Evolutionary conservation across 1,140 invertebrate species (phyloP), one percentile per base, ranked within the genome.

Genomic region (Sipha flava): DNA sequence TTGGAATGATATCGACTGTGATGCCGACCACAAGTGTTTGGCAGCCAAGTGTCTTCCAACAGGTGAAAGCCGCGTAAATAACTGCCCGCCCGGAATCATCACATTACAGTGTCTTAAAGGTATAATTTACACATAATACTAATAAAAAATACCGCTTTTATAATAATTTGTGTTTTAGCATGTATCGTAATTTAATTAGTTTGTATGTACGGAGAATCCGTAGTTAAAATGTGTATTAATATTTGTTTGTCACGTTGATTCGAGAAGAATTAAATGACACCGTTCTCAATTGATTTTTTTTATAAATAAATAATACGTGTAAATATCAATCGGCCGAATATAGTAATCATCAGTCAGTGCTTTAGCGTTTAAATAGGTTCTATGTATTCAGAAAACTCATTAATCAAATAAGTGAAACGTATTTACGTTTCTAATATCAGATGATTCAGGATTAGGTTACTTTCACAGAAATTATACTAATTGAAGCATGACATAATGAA

Each of bases 91-190:
- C n/a, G 73, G 73, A 43, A 77, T 77, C 73, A 59, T 77, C 73
- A 77, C 73, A 16, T 77, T 77, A 54, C 73, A 43, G 34, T 77
- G 73, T 77, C 73, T 59, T 18, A 77, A 77, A 77, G 73, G 73
- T 77, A 77, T 57, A 77, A 77, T 57, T 77, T 77, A 70, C n/a
- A 77, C 34, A n/a, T 75, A 75, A 72, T 72, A 72, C 68, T 47
- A 40, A 47, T 37, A 45, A 66, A 64, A 10, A 54, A 31, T 16
- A 75, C 12, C 7, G 47, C 70, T 75, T 75, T 37, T 34, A 54
- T 23, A 16, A 21, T 54, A 18, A 16, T 75, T 75, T 26, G 31
- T 40, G 62, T 66, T 66, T 66, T 23, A 37, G 49, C 49, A 37
- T 75, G 70, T 75, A 31, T 31, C 12, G 12, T 37, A 37, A 54